Evolutionary conservation across 1,140 invertebrate genomes (phyloP).

Genomic region (Calephelis nemesis): DNA sequence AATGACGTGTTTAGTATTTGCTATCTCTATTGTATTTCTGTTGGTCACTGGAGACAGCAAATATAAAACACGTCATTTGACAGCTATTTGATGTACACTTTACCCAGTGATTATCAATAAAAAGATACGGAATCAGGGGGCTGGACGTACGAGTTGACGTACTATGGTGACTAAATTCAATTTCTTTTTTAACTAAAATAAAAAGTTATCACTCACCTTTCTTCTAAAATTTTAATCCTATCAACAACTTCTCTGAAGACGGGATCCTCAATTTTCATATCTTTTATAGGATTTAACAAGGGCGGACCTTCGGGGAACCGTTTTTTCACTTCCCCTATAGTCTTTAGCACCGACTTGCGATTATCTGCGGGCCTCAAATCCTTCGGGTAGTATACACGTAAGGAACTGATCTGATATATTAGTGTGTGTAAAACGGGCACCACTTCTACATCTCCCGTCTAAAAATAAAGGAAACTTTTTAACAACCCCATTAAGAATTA

Average conservation of each 20-base stretch:
- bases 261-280: conserved; percentile 96
- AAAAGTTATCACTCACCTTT: conserved; percentile 73
- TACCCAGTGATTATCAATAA: too few species aligned
- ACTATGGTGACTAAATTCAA: too few species aligned
- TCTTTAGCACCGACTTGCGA: conserved; percentile 91
- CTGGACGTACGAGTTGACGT: too few species aligned
- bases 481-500: too few species aligned
- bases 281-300: conserved; percentile 94
- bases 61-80: too few species aligned
- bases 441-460: conserved; percentile 92
- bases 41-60: too few species aligned
- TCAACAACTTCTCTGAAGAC: conserved; percentile 89
- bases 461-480: conserved; percentile 30
- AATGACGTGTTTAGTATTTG: too few species aligned
- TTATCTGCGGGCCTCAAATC: conserved; percentile 93
- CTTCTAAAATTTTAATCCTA: conserved; percentile 91
- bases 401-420: conserved; percentile 93
- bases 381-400: conserved; percentile 93
- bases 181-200: too few species aligned
- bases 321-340: conserved; percentile 94
- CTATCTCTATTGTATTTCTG: too few species aligned
- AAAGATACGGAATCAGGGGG: too few species aligned
- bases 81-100: too few species aligned
- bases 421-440: conserved; percentile 91
- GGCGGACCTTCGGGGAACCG: conserved; percentile 93